phyloP scores from a whole-genome alignment of 1,140 invertebrate genomes.

The Eulimnadia texana region DNA sequence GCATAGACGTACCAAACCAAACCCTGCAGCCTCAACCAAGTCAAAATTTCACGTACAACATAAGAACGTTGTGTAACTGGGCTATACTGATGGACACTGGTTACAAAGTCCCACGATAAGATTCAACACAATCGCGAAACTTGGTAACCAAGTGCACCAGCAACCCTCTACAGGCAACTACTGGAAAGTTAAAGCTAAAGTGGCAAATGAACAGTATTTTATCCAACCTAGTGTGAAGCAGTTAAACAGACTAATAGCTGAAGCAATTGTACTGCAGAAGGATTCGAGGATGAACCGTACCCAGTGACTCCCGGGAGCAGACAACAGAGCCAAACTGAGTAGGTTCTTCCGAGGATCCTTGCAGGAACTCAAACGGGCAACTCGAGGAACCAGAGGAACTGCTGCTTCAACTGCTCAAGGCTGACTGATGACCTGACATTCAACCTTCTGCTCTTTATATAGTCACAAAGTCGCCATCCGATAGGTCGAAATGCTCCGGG shows the following conservation, averaged over 20 bases:
- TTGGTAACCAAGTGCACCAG: background rate
- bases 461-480: background rate
- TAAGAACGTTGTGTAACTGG: no score
- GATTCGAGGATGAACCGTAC: background rate
- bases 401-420: background rate
- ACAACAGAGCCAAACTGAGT: background rate
- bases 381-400: no score
- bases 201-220: background rate
- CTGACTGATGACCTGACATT: background rate
- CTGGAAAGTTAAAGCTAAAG: background rate
- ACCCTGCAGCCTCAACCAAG: no score
- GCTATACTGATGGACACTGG: background rate
- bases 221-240: no score
- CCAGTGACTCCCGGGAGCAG: background rate
- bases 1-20: no score
- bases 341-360: background rate
- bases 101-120: background rate
- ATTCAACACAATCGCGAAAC: background rate
- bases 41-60: no score
- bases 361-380: no score
- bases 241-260: background rate
- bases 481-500: no score
- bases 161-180: background rate
- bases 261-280: background rate
- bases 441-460: background rate